Evolutionary conservation across 2,113 vertebrate genomes (phyloP).

Genomic region (Bubo blakistoni): DNA sequence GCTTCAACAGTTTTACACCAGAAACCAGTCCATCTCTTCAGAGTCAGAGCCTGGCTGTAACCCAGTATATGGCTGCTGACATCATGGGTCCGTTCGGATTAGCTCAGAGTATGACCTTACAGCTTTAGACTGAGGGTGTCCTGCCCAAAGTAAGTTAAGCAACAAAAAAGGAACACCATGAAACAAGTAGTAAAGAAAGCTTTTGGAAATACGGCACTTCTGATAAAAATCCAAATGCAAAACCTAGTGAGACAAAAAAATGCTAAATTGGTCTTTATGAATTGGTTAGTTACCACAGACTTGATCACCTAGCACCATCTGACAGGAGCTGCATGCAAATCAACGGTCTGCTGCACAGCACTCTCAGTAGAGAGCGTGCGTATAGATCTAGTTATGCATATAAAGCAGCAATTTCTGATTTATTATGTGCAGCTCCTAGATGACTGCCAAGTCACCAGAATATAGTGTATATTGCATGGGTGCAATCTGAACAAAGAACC

Average conservation of each 20-base stretch:
- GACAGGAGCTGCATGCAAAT: neutral
- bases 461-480: too few species aligned
- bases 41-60: neutral
- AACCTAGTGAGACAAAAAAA: neutral
- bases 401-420: neutral
- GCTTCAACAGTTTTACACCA: neutral
- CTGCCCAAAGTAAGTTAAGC: neutral
- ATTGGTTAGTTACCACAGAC: too few species aligned
- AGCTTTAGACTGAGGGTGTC: too few species aligned
- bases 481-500: neutral
- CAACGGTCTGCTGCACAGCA: neutral
- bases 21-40: neutral
- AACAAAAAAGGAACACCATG: neutral
- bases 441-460: neutral
- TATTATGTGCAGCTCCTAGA: neutral
- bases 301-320: neutral
- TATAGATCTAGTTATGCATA: neutral
- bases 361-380: neutral
- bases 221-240: neutral
- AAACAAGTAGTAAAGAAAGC: neutral
- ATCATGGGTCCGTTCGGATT: rapidly evolving
- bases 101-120: neutral
- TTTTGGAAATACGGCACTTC: neutral
- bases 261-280: neutral
- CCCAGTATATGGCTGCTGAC: neutral